Percentiles rank a stretch among this genome's conserved stretches.
These are phyloP conservation scores for Distichodus sexfasciatus DNA, from an alignment of 2,797 vertebrate genomes.

Conservation along the genomic window DNA sequence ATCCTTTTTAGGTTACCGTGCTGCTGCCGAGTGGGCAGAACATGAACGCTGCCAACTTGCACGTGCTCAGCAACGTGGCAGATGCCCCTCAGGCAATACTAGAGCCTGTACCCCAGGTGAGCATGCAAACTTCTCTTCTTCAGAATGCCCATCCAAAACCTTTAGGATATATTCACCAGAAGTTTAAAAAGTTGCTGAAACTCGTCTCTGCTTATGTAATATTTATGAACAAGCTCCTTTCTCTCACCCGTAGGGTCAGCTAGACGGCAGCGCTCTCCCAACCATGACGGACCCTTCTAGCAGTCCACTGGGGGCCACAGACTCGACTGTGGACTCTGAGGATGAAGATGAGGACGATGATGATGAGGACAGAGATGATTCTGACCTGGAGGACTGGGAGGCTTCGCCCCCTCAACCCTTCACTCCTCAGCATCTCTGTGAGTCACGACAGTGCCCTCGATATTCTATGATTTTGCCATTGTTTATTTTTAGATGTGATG, in stretches of 20 bases:
- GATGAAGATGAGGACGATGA: slow-evolving; percentile 75
- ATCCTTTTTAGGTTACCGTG: slow-evolving; percentile 78
- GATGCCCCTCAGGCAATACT: slow-evolving; percentile 81
- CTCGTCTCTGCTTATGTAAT: too few species aligned
- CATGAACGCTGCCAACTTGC: slow-evolving; percentile 85
- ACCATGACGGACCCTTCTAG: slow-evolving; percentile 80
- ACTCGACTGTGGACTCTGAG: slow-evolving; percentile 87
- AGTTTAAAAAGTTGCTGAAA: too few species aligned
- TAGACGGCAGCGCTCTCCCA: slow-evolving; percentile 81
- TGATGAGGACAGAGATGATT: slow-evolving; percentile 81
- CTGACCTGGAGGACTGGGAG: slow-evolving; percentile 94
- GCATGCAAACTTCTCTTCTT: too few species aligned
- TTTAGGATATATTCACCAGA: too few species aligned
- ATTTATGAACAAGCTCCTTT: too few species aligned
- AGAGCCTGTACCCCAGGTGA: slow-evolving; percentile 83
- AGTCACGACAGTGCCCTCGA: too few species aligned
- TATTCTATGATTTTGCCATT: background rate
- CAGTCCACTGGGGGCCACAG: slow-evolving; percentile 83
- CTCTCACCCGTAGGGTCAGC: slow-evolving; percentile 71
- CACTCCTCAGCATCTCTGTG: slow-evolving; percentile 91
- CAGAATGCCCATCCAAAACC: too few species aligned
- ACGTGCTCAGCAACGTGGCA: slow-evolving; percentile 84
- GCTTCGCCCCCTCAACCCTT: slow-evolving; percentile 83
- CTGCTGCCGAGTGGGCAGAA: slow-evolving; percentile 86
- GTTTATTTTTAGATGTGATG: background rate